A percentile compares a stretch with the other conserved stretches of the same genome.
Evolutionary conservation across 2,888 invertebrate genomes (phyloP).

Genomic region (Ophraella communa): DNA sequence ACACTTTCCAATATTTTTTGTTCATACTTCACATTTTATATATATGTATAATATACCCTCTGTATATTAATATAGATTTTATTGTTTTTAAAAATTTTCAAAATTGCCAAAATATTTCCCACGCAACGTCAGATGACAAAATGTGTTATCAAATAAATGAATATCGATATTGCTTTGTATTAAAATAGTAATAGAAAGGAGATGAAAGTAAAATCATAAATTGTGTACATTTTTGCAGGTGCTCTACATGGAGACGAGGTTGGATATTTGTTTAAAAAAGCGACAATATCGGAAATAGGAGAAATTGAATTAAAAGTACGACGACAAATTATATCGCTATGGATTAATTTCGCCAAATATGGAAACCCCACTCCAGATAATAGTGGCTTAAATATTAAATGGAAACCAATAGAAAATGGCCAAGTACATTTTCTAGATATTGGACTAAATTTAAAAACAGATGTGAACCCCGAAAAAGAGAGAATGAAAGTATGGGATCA

Average conservation of each 20-base stretch:
- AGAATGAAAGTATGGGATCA: constrained; percentile 48
- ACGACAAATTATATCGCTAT: constrained; percentile 32
- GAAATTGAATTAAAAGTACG: constrained; percentile 14
- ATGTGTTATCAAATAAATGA: too few relatives aligned
- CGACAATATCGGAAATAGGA: not conserved
- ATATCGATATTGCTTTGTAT: too few relatives aligned
- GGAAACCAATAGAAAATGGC: constrained; percentile 39
- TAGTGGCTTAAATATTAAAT: constrained; percentile 37
- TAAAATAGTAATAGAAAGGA: too few relatives aligned
- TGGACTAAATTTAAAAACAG: constrained; percentile 40
- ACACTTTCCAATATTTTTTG: too few relatives aligned
- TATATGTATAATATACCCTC: too few relatives aligned
- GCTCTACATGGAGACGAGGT: constrained; percentile 43
- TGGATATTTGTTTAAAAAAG: constrained; percentile 32
- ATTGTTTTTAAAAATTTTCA: too few relatives aligned
- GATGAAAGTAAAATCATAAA: not conserved
- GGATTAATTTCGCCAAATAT: constrained; percentile 47
- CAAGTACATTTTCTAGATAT: constrained; percentile 48
- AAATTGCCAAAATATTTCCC: too few relatives aligned
- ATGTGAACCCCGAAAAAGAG: constrained; percentile 44
- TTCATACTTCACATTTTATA: too few relatives aligned
- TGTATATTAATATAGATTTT: too few relatives aligned
- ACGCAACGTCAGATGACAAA: too few relatives aligned
- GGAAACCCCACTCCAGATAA: constrained; percentile 42
- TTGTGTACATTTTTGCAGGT: constrained; percentile 35